Percentiles rank a stretch among this genome's conserved stretches.
Conservation (phyloP, 2,797 vertebrate species). For the Hirundo rustica region DNA sequence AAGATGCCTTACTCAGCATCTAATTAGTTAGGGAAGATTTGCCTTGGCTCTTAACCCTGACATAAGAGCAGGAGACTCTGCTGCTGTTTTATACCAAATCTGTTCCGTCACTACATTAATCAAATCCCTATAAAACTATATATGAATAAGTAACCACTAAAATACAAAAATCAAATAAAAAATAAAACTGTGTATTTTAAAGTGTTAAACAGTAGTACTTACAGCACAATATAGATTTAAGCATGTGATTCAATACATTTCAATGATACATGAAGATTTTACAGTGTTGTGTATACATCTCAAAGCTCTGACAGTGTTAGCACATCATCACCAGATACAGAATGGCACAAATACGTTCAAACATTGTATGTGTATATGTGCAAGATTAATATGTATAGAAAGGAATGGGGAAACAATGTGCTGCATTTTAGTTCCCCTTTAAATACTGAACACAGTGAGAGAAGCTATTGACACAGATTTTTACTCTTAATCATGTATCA, state of each 20-base stretch:
- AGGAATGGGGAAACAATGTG: neutral
- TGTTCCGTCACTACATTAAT: constrained; percentile 78
- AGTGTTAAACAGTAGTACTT: neutral
- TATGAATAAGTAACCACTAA: constrained; percentile 50
- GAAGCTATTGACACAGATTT: neutral
- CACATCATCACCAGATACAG: neutral
- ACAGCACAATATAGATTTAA: neutral
- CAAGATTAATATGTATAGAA: neutral
- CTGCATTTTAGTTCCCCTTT: neutral
- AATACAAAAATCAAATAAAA: constrained; percentile 14
- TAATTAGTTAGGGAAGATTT: constrained; percentile 81
- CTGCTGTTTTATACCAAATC: constrained; percentile 79
- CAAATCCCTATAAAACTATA: constrained; percentile 65
- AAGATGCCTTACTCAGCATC: constrained; percentile 82
- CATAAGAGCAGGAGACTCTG: constrained; percentile 78
- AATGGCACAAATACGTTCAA: neutral
- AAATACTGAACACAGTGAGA: neutral
- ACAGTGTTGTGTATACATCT: neutral
- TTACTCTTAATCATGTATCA: neutral
- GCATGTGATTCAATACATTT: neutral
- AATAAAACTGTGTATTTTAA: neutral
- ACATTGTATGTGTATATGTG: neutral
- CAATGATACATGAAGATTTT: neutral
- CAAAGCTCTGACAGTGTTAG: constrained; percentile 14
- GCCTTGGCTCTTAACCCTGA: constrained; percentile 76